These are phyloP conservation scores for Parelbella ahira DNA, from an alignment of 2,888 invertebrate species.

Conservation along the genomic window DNA sequence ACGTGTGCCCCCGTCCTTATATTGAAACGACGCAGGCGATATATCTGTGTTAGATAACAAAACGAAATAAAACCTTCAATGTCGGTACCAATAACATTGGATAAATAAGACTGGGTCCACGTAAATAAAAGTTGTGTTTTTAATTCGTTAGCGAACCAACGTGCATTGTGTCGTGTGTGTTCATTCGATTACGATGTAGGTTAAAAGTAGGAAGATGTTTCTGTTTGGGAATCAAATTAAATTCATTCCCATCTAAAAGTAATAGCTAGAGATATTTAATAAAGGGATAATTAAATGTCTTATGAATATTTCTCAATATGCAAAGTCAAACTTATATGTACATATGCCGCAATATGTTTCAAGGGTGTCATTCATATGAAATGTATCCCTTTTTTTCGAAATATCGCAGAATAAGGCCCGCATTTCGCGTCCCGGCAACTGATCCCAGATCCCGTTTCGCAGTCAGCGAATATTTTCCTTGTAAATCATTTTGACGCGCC, in stretches of 20 bases:
- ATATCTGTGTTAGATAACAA: too few species aligned
- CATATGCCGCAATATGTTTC: background rate
- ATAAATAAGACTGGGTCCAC: background rate
- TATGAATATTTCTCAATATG: too few species aligned
- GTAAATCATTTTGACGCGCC: conserved; percentile 11
- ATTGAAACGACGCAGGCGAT: too few species aligned
- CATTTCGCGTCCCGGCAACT: too few species aligned
- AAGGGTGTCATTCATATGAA: background rate
- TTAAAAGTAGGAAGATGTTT: background rate
- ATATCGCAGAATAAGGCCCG: conserved; percentile 1
- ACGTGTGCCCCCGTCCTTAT: too few species aligned
- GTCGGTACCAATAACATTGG: background rate
- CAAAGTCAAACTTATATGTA: background rate
- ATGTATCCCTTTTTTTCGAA: background rate
- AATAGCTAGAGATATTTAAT: too few species aligned
- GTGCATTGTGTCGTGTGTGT: background rate
- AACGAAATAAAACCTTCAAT: too few species aligned
- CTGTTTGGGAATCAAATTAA: background rate
- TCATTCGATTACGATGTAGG: background rate
- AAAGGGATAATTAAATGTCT: too few species aligned
- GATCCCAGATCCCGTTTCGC: too few species aligned
- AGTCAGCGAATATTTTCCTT: conserved; percentile 17
- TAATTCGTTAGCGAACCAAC: conserved; percentile 12
- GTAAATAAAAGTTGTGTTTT: background rate
- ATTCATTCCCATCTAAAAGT: too few species aligned